phyloP scores from a whole-genome alignment of 2,888 invertebrate genomes.

The Limnephilus lunatus region DNA sequence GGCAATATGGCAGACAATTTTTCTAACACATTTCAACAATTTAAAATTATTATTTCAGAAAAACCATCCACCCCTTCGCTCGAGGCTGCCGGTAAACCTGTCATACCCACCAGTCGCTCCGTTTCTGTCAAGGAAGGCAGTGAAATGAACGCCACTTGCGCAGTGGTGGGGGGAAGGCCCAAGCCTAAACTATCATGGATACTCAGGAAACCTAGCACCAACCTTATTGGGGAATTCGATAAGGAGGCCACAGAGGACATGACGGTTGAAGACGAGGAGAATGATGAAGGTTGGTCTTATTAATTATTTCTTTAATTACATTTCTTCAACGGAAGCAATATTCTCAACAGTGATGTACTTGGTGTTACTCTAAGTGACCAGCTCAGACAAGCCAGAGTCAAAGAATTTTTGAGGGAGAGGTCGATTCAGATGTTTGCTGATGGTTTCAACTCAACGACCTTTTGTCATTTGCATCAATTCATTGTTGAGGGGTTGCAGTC shows the following conservation, averaged over 20 bases:
- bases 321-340: too few species aligned
- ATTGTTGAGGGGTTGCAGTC: too few species aligned
- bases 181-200: constrained; percentile 75
- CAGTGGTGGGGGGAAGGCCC: constrained; percentile 86
- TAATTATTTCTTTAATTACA: neutral
- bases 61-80: constrained; percentile 56
- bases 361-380: too few species aligned
- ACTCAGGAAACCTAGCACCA: constrained; percentile 10
- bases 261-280: constrained; percentile 34
- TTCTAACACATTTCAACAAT: too few species aligned
- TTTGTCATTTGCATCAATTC: too few species aligned
- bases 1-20: too few species aligned
- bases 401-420: too few species aligned
- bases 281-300: constrained; percentile 28
- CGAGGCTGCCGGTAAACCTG: constrained; percentile 82
- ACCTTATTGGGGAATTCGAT: neutral
- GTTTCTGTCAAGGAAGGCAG: constrained; percentile 87
- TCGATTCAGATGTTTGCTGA: too few species aligned
- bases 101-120: constrained; percentile 85
- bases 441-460: too few species aligned
- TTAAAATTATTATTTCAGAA: constrained; percentile 46
- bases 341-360: too few species aligned
- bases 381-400: too few species aligned
- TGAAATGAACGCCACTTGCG: constrained; percentile 83
- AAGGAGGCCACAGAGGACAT: constrained; percentile 40